Evolutionary conservation across 2,113 vertebrate genomes (phyloP).

Genomic region (Centropus bengalensis): DNA sequence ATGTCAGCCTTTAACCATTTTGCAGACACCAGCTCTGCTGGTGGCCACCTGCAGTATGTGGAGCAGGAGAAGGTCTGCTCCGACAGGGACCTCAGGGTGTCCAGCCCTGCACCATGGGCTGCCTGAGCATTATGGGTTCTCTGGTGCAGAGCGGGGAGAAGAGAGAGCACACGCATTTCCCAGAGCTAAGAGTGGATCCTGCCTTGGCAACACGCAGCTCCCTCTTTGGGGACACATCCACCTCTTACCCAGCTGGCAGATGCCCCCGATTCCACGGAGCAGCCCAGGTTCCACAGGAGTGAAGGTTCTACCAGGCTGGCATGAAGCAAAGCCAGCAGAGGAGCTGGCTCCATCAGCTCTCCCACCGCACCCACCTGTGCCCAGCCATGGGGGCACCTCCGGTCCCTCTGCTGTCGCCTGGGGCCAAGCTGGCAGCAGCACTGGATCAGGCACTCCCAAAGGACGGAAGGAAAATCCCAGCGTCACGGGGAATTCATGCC

Average conservation of each 20-base stretch:
- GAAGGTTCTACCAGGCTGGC: neutral
- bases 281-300: neutral
- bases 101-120: neutral
- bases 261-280: neutral
- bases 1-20: slow-evolving; percentile 50
- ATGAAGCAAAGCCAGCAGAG: neutral
- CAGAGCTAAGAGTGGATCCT: neutral
- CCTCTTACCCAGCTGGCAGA: neutral
- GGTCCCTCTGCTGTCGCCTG: neutral
- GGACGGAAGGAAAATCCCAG: neutral
- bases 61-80: neutral
- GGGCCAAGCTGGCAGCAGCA: neutral
- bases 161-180: neutral
- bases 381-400: neutral
- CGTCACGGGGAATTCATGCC: neutral
- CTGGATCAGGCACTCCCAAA: neutral
- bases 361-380: accelerated
- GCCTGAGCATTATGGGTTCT: neutral
- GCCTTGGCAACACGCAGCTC: neutral
- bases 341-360: neutral
- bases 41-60: neutral
- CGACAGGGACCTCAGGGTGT: accelerated
- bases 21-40: neutral
- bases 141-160: neutral
- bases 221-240: neutral